phyloP scores from a whole-genome alignment of 2,888 invertebrate genomes.

The Gymnosoma rotundatum region DNA sequence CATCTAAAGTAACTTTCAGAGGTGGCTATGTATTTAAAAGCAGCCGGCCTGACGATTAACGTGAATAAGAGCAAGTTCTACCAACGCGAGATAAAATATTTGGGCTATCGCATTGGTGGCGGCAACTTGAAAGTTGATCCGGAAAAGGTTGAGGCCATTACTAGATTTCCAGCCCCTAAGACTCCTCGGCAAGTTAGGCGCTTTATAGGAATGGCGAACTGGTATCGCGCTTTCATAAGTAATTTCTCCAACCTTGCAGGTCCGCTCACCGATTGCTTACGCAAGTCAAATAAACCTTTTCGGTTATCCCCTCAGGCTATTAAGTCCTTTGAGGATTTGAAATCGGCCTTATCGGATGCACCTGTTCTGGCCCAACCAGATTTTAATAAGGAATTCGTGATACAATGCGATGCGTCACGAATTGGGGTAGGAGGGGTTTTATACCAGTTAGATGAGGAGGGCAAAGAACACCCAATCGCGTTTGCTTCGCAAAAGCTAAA shows the following conservation, averaged over 20 bases:
- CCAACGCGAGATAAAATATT: constrained; percentile 20
- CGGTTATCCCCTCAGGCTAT: background rate
- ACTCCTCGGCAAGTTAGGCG: constrained; percentile 27
- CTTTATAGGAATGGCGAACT: constrained; percentile 2
- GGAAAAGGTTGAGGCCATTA: constrained; percentile 15
- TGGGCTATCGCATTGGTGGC: constrained; percentile 44
- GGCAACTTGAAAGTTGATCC: constrained; percentile 41
- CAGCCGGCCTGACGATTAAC: constrained; percentile 52
- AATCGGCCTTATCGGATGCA: background rate
- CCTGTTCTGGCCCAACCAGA: background rate
- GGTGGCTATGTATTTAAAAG: constrained; percentile 4
- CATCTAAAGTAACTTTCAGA: constrained; percentile 12
- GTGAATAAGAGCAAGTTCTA: background rate
- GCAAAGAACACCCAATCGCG: no score
- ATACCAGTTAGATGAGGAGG: no score
- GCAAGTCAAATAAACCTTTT: background rate
- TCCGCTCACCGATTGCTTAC: background rate
- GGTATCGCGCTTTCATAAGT: background rate
- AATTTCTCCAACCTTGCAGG: constrained; percentile 5
- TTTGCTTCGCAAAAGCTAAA: no score
- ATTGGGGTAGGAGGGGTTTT: no score
- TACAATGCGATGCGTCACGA: no score
- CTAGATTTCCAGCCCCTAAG: constrained; percentile 45
- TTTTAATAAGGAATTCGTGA: no score
- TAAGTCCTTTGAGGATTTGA: background rate